Base-by-base conservation (phyloP, 2,797 vertebrate genomes). In the Echiichthys vipera region DNA sequence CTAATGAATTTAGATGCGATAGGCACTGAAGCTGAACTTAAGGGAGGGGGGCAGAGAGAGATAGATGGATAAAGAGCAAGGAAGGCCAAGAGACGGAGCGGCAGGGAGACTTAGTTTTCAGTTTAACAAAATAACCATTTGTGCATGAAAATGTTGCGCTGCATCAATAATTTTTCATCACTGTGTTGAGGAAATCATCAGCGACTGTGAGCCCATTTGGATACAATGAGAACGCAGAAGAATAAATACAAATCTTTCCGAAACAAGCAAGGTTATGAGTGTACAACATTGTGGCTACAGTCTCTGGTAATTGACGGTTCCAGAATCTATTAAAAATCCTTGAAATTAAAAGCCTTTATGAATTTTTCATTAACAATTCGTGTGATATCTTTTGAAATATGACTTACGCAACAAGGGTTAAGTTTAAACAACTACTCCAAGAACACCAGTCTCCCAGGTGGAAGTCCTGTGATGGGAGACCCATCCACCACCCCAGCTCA, bases 1-100 rank as follows among this genome's bases (percentile, higher is more conserved):
- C 73, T 91, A 91, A 93, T 92, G 90, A 93, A 92, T 93, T 89
- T 91, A 92, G 89, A 93, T 91, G 88, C 81, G 89, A 92, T 87
- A 87, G 89, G 89, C 91, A 86, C 77, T 90, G 89, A 80, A 90
- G 91, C 91, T 89, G 88, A 92, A 92, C 90, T 89, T 84, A 51
- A 70, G 77, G 69, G 71, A 53, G 47, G 57, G 40, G 45, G 50
- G 39, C 36, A 61, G 57, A 74, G 70, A 61, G 74, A 88, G 86
- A 89, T 78, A 56, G 83, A 86, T 86, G 78, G 88, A 88, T 81
- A 86, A 78, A 79, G 61, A 78, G 59, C 1, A n/a, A 77, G 81
- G 45, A 69, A 83, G 76, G 74, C 85, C 34, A 40, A 73, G 78
- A 83, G 85, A 89, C 59, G 77, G 58, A 78, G 68, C 78, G 64